These are phyloP conservation scores for Timema podura DNA, from an alignment of 2,888 invertebrate genomes.

Conservation along the genomic window DNA sequence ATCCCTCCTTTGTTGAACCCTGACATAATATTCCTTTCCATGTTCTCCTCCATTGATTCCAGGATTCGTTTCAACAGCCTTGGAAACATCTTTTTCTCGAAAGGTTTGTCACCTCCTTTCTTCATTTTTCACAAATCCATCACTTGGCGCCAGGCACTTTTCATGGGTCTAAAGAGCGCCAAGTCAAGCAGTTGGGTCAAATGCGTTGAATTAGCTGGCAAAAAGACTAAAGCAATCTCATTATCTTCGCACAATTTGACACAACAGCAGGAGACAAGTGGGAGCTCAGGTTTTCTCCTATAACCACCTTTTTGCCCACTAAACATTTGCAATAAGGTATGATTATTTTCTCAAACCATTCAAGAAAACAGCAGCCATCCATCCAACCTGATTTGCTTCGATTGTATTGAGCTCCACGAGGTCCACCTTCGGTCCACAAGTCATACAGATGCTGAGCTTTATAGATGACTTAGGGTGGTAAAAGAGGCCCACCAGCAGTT, in stretches of 20 bases:
- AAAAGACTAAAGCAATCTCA: no score
- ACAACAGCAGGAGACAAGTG: conserved; percentile 30
- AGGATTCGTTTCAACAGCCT: not conserved
- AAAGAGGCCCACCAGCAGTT: conserved; percentile 28
- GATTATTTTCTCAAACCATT: conserved; percentile 36
- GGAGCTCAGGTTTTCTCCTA: conserved; percentile 31
- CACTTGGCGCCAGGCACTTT: not conserved
- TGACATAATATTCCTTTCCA: conserved; percentile 2
- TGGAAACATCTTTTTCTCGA: not conserved
- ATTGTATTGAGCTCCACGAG: conserved; percentile 34
- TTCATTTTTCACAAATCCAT: not conserved
- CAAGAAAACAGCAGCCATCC: conserved; percentile 36
- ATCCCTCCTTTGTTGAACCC: not conserved
- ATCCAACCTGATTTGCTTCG: conserved; percentile 39
- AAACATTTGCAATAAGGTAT: conserved; percentile 29
- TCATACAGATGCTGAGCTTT: conserved; percentile 29
- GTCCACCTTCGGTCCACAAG: conserved; percentile 31
- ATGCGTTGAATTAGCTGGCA: no score
- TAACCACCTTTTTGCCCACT: conserved; percentile 30
- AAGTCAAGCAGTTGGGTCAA: no score
- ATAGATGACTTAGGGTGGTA: conserved; percentile 33
- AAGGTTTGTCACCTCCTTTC: not conserved
- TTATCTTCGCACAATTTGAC: conserved; percentile 26
- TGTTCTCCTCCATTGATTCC: conserved; percentile 1
- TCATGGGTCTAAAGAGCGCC: no score